These are phyloP conservation scores for Hippocampus kuda DNA, from an alignment of 2,797 vertebrate species.

Conservation along the genomic window DNA sequence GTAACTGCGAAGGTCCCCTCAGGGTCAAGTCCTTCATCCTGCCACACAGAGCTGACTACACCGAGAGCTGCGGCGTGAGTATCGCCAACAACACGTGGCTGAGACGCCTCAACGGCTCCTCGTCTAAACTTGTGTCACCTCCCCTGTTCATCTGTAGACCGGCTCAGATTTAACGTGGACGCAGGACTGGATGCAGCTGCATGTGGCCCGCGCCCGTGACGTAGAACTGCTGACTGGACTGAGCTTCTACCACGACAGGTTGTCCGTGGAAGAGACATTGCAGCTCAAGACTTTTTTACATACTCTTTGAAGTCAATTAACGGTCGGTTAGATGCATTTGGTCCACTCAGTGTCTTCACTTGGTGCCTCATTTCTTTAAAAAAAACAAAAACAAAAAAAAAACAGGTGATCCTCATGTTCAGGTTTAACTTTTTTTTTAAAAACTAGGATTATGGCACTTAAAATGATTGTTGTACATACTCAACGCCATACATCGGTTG, in stretches of 20 bases:
- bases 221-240: conserved; percentile 86
- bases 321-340: neutral
- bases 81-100: neutral
- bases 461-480: conserved; percentile 1
- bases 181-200: conserved; percentile 74
- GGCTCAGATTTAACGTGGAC: conserved; percentile 64
- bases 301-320: neutral
- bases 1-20: conserved; percentile 63
- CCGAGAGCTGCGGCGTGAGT: conserved; percentile 87
- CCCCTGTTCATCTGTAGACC: conserved; percentile 47
- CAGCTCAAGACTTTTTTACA: conserved; percentile 80
- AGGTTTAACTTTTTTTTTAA: neutral
- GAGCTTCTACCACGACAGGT: conserved; percentile 81
- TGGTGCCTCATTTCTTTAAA: neutral
- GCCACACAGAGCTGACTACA: conserved; percentile 79
- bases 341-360: neutral
- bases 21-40: conserved; percentile 74
- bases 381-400: no score
- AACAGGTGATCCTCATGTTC: neutral
- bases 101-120: no score
- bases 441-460: neutral
- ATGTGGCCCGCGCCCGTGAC: conserved; percentile 78
- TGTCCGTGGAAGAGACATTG: conserved; percentile 73
- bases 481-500: neutral
- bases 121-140: no score